Base-by-base conservation (phyloP, 2,113 vertebrate species). In the Burhinus bistriatus region DNA sequence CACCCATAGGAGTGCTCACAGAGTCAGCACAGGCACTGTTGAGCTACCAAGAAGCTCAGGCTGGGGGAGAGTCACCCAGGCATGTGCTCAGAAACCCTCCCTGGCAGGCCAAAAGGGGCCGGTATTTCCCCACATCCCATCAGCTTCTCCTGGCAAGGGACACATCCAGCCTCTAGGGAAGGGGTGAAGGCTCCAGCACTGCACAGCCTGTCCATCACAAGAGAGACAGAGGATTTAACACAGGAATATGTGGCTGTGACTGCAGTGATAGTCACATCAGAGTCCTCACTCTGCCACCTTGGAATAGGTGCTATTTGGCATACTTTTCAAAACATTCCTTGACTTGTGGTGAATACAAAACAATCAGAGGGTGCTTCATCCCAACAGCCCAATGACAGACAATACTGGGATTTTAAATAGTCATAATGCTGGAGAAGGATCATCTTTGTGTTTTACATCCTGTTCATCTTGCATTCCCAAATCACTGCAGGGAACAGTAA, bases 381-480 rank as follows among this genome's bases (percentile, higher is more conserved):
- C 54, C 2, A 11, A 36, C n/a, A 77, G 34, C 59, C 38, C 27
- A 12, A 11, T 8, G 30, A 51, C 0, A 40, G 61, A 49, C 0
- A 0, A 23, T 6, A 11, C 3, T 34, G 18, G n/a, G 11, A 51
- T 7, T 42, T 89, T 29, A 65, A 82, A 52, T 6, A 55, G 29
- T 59, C 15, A 6, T 12, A 29, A 10, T 4, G 19, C 55, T 57
- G 30, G 23, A 45, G 22, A 14, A 62, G 26, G 29, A 26, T 49
- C 19, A 38, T 23, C 20, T 38, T 58, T n/a, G 23, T 27, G 36
- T 23, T 61, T 55, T 51, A 21, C 26, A 54, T 8, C 27, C 57
- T 65, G 23, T 25, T 45, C 36, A 27, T 52, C 32, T 29, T 36
- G 15, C 34, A 19, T 27, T 78, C 77, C 58, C 65, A 47, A 32